Base-by-base conservation (phyloP, 1,140 invertebrate genomes). In the Meloidogyne exigua region DNA sequence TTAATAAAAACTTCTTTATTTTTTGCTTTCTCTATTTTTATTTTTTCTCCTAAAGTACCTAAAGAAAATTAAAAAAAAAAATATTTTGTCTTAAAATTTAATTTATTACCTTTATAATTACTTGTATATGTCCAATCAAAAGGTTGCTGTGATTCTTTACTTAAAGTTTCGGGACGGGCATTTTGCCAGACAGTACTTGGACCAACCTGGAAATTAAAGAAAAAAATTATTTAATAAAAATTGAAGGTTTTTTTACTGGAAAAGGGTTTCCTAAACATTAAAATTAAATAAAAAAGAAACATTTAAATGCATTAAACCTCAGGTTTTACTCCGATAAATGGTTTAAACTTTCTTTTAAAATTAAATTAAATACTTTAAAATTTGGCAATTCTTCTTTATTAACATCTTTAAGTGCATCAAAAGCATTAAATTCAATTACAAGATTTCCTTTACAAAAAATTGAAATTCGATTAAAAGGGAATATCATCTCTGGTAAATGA, bases 71-170 rank as follows among this genome's bases (percentile, higher is more conserved):
- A 32, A 9, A 57, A 57, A 49, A 18, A 57, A 88, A 91, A 92
- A 86, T 98, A 98, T 86, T 92, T 91, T 36, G 94, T 95, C n/a
- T 26, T 28, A 57, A n/a, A 49, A 7, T 39, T 49, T 32, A 32
- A 49, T 49, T 49, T 49, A n/a, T 57, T n/a, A 57, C 49, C 76
- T 57, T 77, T 69, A 36, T 80, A 80, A 36, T 82, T 68, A 26
- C 80, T 82, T n/a, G 93, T 93, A 84, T 93, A 99, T 10, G 96
- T 99, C 96, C 96, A 99, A 89, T 99, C 96, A 89, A 95, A 98
- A 18, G 93, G 92, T 83, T 93, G 49, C 26, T 39, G 67, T 68
- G 63, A 80, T 32, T 36, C 32, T 15, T 12, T 81, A 26, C 36
- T 13, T 13, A 68, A 49, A 15, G 76, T 26, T 70, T 77, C 62